These are phyloP conservation scores for Sarcophaga subvicina DNA, from an alignment of 2,888 invertebrate species.

Conservation along the genomic window DNA sequence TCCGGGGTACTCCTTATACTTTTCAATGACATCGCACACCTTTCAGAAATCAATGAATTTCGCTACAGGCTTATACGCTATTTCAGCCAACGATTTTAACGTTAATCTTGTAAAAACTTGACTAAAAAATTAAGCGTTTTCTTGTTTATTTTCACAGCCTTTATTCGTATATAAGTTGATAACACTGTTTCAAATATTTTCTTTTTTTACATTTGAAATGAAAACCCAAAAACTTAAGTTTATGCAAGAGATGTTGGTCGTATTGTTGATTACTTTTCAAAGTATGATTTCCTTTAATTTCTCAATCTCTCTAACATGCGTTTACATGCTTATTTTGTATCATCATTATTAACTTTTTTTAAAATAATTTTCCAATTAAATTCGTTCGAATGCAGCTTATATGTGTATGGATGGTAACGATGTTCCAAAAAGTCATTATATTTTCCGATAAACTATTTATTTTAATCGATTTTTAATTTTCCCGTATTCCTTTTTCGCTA, in stretches of 20 bases:
- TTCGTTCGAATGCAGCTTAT: not conserved
- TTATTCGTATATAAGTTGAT: too few relatives aligned
- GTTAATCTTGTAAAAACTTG: too few relatives aligned
- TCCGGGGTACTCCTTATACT: too few relatives aligned
- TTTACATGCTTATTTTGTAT: not conserved
- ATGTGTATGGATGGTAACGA: too few relatives aligned
- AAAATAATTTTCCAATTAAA: conserved; percentile 54
- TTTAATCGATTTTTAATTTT: conserved; percentile 19
- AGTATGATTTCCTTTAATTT: conserved; percentile 14
- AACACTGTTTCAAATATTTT: not conserved
- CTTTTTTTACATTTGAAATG: not conserved
- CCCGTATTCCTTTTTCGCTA: not conserved
- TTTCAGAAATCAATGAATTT: too few relatives aligned
- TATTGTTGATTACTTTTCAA: not conserved
- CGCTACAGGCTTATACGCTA: too few relatives aligned
- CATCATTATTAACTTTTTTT: conserved; percentile 15
- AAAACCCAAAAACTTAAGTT: too few relatives aligned
- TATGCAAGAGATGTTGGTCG: too few relatives aligned
- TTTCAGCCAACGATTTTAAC: too few relatives aligned
- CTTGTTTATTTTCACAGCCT: too few relatives aligned
- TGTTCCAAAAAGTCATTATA: not conserved
- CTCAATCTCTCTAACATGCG: not conserved
- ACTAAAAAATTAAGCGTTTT: too few relatives aligned
- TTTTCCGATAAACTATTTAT: conserved; percentile 19
- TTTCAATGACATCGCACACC: too few relatives aligned